A percentile compares a stretch with the other conserved stretches of the same genome.
Conservation (phyloP, 2,113 vertebrate genomes). For the Alligator mississippiensis region DNA sequence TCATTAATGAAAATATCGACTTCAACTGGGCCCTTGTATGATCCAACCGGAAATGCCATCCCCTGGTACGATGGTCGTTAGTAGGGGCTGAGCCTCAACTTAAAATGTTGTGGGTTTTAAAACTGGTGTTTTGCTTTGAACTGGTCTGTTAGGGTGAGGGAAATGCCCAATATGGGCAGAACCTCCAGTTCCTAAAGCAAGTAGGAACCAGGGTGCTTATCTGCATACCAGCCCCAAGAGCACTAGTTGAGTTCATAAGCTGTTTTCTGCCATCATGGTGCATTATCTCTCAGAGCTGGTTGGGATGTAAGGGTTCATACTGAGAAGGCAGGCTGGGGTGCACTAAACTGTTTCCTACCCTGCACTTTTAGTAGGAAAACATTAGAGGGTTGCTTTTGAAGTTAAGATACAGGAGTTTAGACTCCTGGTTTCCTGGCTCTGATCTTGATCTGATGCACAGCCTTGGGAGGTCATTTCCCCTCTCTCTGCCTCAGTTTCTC, state of each 20-base stretch:
- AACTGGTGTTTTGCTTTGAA: background rate
- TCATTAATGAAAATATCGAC: too few relatives aligned
- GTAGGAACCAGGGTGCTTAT: background rate
- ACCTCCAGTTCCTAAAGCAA: background rate
- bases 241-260: background rate
- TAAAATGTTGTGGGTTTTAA: background rate
- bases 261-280: background rate
- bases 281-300: background rate
- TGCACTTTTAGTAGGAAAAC: background rate
- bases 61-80: background rate
- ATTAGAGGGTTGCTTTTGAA: background rate
- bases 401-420: background rate
- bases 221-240: background rate
- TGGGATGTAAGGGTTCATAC: too few relatives aligned
- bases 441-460: background rate
- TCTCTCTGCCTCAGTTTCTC: background rate
- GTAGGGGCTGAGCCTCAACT: background rate
- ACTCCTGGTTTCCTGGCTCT: background rate
- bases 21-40: too few relatives aligned
- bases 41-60: too few relatives aligned
- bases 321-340: background rate
- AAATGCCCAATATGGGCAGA: background rate
- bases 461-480: background rate
- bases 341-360: background rate
- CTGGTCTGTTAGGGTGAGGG: background rate